A percentile compares a stretch with the other conserved stretches of the same genome.
Evolutionary conservation across 1,140 invertebrate genomes (phyloP).

Genomic region (Tetramorium simillimum): DNA sequence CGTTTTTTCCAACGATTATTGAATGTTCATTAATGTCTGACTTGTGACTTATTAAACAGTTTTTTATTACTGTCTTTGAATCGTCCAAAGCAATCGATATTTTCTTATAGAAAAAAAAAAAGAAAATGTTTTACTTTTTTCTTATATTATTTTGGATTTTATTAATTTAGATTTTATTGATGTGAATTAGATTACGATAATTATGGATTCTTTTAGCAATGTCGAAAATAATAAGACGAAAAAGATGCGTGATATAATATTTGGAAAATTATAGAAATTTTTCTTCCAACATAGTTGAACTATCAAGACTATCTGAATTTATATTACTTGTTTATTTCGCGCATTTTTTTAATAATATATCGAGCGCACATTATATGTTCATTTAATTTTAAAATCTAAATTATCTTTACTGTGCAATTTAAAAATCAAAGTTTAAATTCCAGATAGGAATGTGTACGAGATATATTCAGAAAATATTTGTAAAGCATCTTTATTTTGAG

Average conservation of each 20-base stretch:
- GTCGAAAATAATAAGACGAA: not conserved
- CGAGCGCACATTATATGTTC: not conserved
- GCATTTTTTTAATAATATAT: not conserved
- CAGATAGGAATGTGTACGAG: not conserved
- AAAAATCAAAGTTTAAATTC: not conserved
- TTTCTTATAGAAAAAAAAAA: not conserved
- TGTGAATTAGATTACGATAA: not conserved
- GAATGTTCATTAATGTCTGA: not conserved
- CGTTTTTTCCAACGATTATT: not conserved
- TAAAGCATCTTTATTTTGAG: too few species aligned
- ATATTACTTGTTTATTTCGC: not conserved
- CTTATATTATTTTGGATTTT: not conserved
- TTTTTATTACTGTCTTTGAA: not conserved
- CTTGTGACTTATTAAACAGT: not conserved
- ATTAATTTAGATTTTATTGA: not conserved
- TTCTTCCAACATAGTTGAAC: not conserved
- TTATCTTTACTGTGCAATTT: not conserved
- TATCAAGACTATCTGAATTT: conserved; percentile 6
- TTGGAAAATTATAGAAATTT: not conserved
- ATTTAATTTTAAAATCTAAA: conserved; percentile 5
- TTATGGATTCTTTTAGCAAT: not conserved
- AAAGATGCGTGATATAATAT: conserved; percentile 41
- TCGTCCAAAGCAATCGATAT: not conserved
- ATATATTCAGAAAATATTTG: not conserved
- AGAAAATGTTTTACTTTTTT: not conserved